Evolutionary conservation across 1,140 invertebrate genomes (phyloP).

Genomic region (Plodia interpunctella): DNA sequence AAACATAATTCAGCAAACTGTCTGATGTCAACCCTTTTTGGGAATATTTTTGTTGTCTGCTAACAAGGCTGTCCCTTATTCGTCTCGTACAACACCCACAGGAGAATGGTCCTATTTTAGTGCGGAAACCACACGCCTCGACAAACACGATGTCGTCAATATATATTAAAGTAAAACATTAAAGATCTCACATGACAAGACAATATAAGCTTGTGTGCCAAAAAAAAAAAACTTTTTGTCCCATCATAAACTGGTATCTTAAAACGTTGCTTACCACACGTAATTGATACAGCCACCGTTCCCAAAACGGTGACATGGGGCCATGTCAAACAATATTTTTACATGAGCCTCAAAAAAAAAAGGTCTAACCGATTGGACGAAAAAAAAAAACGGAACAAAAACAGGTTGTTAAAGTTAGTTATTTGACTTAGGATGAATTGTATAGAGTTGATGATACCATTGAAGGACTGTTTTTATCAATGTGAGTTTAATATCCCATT

Average conservation of each 20-base stretch:
- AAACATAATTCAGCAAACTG: too few relatives aligned
- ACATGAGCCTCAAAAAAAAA: slow-evolving; percentile 1
- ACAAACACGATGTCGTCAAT: too few relatives aligned
- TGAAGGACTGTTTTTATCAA: too few relatives aligned
- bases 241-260: neutral
- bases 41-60: too few relatives aligned
- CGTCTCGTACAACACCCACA: too few relatives aligned
- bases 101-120: too few relatives aligned
- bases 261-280: slow-evolving; percentile 5
- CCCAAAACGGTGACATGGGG: neutral
- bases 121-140: too few relatives aligned
- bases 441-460: slow-evolving; percentile 27
- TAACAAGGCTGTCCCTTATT: too few relatives aligned
- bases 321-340: slow-evolving; percentile 6
- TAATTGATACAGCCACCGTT: slow-evolving; percentile 4
- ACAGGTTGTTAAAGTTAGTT: slow-evolving; percentile 18
- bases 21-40: too few relatives aligned
- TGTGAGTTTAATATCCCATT: neutral
- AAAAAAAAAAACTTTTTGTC: neutral
- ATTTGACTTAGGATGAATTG: slow-evolving; percentile 26
- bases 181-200: too few relatives aligned
- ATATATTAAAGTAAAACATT: too few relatives aligned
- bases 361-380: neutral
- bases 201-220: neutral
- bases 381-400: neutral